Evolutionary conservation across 1,140 invertebrate species (phyloP).

Genomic region (Orius insidiosus): DNA sequence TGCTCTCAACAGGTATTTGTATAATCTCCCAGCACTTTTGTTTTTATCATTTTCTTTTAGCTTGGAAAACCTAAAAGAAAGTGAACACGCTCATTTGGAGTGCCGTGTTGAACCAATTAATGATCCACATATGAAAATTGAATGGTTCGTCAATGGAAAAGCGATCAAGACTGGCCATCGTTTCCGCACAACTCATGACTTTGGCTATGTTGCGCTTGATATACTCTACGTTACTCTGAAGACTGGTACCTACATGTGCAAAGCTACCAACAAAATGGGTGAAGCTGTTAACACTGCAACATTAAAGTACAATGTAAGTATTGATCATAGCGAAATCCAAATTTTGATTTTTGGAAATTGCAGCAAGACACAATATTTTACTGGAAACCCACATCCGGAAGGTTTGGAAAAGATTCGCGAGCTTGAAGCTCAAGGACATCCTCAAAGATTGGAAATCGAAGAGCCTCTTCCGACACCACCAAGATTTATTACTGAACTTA

Average conservation of each 20-base stretch:
- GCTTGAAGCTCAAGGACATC: conserved; percentile 64
- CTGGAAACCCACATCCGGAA: conserved; percentile 85
- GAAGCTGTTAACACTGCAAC: conserved; percentile 84
- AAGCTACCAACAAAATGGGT: conserved; percentile 77
- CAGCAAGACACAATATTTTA: conserved; percentile 64
- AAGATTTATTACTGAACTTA: conserved; percentile 61
- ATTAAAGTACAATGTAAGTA: conserved; percentile 57
- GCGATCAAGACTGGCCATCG: conserved; percentile 64
- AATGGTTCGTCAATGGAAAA: conserved; percentile 86
- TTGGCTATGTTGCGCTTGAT: conserved; percentile 88
- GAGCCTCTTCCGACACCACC: conserved; percentile 59
- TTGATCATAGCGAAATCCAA: background rate
- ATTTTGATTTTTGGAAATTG: conserved; percentile 19
- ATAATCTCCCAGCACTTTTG: too few species aligned
- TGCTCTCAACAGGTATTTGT: conserved; percentile 49
- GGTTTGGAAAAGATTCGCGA: conserved; percentile 81
- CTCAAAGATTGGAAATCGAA: conserved; percentile 58
- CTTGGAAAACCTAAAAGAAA: conserved; percentile 73
- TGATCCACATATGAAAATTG: conserved; percentile 83
- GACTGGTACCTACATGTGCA: conserved; percentile 89
- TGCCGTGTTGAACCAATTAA: conserved; percentile 89
- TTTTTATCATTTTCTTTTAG: conserved; percentile 24
- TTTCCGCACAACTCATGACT: conserved; percentile 83
- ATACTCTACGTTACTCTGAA: conserved; percentile 86
- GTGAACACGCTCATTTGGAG: conserved; percentile 85